Evolutionary conservation across 2,888 invertebrate genomes (phyloP).

Genomic region (Rhingia campestris): DNA sequence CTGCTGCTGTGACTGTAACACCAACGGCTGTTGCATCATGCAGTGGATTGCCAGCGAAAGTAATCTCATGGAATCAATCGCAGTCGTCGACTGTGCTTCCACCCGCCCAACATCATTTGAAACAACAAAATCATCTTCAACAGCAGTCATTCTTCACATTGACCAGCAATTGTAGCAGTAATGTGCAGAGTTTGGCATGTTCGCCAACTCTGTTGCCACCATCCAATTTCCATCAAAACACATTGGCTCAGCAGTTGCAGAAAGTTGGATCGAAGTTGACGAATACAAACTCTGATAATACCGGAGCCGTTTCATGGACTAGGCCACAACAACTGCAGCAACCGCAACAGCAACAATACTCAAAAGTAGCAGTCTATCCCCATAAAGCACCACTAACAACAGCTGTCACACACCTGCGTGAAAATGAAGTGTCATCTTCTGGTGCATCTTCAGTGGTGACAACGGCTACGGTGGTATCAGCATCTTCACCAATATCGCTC

Average conservation of each 20-base stretch:
- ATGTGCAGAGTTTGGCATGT: slow-evolving; percentile 51
- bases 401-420: slow-evolving; percentile 23
- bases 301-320: slow-evolving; percentile 35
- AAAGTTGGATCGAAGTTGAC: slow-evolving; percentile 76
- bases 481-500: slow-evolving; percentile 11
- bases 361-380: slow-evolving; percentile 47
- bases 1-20: slow-evolving; percentile 71
- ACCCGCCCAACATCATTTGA: slow-evolving; percentile 64
- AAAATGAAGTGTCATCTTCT: slow-evolving; percentile 24
- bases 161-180: slow-evolving; percentile 42
- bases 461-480: neutral
- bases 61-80: slow-evolving; percentile 75
- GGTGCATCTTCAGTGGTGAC: slow-evolving; percentile 1
- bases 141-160: slow-evolving; percentile 52
- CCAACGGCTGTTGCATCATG: slow-evolving; percentile 56
- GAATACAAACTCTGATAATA: slow-evolving; percentile 27
- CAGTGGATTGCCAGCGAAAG: slow-evolving; percentile 67
- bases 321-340: slow-evolving; percentile 22
- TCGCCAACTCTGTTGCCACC: slow-evolving; percentile 78
- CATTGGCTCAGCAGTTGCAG: slow-evolving; percentile 81
- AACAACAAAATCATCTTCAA: slow-evolving; percentile 30
- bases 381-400: slow-evolving; percentile 30
- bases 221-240: slow-evolving; percentile 81
- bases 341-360: slow-evolving; percentile 60
- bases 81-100: slow-evolving; percentile 36